A percentile compares a stretch with the other conserved stretches of the same genome.
Evolutionary conservation across 2,113 vertebrate genomes (phyloP).

Genomic region (Lamprologus callipterus): DNA sequence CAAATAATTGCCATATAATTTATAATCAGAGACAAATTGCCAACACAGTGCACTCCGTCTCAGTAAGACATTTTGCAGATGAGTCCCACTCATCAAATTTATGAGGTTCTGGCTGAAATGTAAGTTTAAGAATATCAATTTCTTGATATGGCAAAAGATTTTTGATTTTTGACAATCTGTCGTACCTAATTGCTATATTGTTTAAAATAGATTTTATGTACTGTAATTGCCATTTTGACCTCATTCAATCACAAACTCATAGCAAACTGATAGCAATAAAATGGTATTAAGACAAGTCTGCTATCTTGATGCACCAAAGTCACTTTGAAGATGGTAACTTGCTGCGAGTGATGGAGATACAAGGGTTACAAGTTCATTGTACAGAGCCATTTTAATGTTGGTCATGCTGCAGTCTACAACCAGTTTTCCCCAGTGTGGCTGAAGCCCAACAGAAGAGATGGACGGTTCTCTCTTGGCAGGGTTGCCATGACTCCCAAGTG

Average conservation of each 20-base stretch:
- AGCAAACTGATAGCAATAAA: background rate
- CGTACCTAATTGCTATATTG: background rate
- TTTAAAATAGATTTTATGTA: background rate
- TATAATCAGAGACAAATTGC: background rate
- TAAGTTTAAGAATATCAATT: background rate
- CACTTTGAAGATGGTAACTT: background rate
- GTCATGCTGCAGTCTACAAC: background rate
- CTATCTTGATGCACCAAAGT: background rate
- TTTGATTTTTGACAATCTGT: background rate
- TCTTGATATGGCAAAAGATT: background rate
- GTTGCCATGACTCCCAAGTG: background rate
- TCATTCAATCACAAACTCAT: background rate
- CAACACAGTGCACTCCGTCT: background rate
- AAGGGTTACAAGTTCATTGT: background rate
- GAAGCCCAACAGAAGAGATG: background rate
- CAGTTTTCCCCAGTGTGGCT: background rate
- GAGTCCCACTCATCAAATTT: background rate
- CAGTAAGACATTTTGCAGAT: background rate
- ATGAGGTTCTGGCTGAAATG: background rate
- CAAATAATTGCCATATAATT: background rate
- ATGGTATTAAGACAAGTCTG: too few relatives aligned
- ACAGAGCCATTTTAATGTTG: background rate
- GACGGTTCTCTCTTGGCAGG: background rate
- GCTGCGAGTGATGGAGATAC: background rate
- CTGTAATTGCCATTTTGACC: background rate